Percentiles rank a stretch among this genome's conserved stretches.
Evolutionary conservation across 2,113 vertebrate species (phyloP).

Genomic region (Melanostigma gelatinosum): DNA sequence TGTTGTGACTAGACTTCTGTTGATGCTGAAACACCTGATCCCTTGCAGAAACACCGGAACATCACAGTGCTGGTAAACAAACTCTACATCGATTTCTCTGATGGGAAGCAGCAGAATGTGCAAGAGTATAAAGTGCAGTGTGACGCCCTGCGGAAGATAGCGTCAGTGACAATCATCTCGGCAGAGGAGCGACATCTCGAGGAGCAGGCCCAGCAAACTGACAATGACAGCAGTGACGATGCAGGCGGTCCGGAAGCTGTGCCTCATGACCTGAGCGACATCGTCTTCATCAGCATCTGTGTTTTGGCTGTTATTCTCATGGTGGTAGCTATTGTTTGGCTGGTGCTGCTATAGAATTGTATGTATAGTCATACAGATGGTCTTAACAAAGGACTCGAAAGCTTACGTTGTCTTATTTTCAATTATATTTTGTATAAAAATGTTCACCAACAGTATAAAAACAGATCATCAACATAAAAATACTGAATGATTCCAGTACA

Average conservation of each 20-base stretch:
- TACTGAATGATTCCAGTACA: background rate
- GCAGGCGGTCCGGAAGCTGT: conserved; percentile 37
- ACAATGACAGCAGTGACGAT: conserved; percentile 54
- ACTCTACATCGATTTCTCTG: conserved; percentile 93
- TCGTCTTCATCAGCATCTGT: conserved; percentile 96
- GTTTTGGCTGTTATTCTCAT: conserved; percentile 95
- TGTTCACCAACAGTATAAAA: conserved; percentile 33
- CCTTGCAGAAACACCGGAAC: conserved; percentile 90
- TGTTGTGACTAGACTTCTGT: background rate
- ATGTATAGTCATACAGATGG: background rate
- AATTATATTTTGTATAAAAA: conserved; percentile 49
- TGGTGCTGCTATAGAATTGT: conserved; percentile 88
- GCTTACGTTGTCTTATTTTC: conserved; percentile 1
- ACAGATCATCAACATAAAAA: conserved; percentile 14
- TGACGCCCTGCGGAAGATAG: conserved; percentile 90
- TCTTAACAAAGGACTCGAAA: conserved; percentile 11
- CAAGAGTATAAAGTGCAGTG: conserved; percentile 94
- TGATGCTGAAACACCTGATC: conserved; percentile 18
- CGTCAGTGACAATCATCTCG: conserved; percentile 87
- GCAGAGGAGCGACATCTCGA: conserved; percentile 83
- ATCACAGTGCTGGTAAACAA: conserved; percentile 90
- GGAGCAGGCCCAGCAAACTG: conserved; percentile 83
- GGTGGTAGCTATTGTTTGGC: conserved; percentile 93
- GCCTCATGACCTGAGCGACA: conserved; percentile 92
- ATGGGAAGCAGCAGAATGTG: conserved; percentile 82